Base-by-base conservation (phyloP, 1,140 invertebrate genomes). In the Neoseiulus cucumeris region DNA sequence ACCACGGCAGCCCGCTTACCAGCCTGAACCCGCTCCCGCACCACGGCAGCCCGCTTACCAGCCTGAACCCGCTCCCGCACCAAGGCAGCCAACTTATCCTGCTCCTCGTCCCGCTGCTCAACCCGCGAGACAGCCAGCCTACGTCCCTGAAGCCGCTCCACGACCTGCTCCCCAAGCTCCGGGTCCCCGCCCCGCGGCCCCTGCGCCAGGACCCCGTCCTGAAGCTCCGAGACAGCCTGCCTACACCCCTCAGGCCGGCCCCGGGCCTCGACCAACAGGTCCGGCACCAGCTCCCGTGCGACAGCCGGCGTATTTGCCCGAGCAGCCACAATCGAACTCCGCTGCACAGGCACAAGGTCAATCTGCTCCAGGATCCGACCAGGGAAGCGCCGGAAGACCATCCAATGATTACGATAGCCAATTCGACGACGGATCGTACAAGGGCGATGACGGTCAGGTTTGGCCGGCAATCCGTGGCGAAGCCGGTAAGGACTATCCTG, bases 401-500 rank as follows among this genome's bases (percentile, higher is more conserved):
- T 29, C 25, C n/a, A 25, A 25, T 2, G 51, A 59, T 33, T 59
- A 59, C 22, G 51, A 59, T 9, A 9, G 4, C 22, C 25, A 25
- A 2, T 59, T 59, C 33, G 51, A 59, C 33, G 51, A 59, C 22
- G 51, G 51, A 29, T 59, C 51, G 17, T 59, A 59, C 51, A 59
- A 59, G 51, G 51, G 51, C 1, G 51, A 59, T 25, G 51, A 59
- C 33, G 51, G 51, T 9, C 51, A 59, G 22, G 51, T 59, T 14
- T 59, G 51, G 51, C 51, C 51, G 1, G 51, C 51, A n/a, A 59
- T 59, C 14, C 51, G 22, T 14, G 80, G 78, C n/a, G 72, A 70
- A 22, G 73, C 78, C 17, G 78, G 76, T 29, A 64, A 70, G 7
- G 78, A 79, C 68, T 79, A 77, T 67, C 78, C 78, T 5, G 72